Base-by-base conservation (phyloP, 2,888 invertebrate genomes). In the Uloborus plumipes region DNA sequence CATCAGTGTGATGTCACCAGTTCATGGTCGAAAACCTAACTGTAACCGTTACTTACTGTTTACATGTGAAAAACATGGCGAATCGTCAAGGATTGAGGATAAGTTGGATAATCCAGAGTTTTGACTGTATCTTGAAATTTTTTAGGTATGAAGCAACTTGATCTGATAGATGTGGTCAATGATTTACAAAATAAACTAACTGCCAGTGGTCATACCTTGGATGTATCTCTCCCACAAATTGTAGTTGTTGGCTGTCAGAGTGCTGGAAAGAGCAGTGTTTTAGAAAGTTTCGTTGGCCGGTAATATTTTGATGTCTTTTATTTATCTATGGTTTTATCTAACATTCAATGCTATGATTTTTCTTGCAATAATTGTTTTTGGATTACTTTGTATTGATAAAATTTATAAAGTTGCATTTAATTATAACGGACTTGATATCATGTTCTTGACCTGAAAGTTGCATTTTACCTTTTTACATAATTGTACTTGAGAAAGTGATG, bases 191-290 rank as follows among this genome's bases (percentile, higher is more conserved):
- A 59, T n/a, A 76, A 75, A 64, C 65, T 82, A n/a, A 16, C 66
- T 14, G 76, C 75, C 47, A 65, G 49, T 26, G 82, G 82, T 2
- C 71, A 76, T 20, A 55, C 47, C 20, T 26, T 82, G 50, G 53
- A 75, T 26, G 14, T 82, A 0, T 18, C 20, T 16, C 65, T 83
- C 18, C 83, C 83, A 20, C 83, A 83, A 49, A 83, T 83, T n/a
- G 83, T 61, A 7, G 83, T 83, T 15, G 72, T 83, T n/a, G 83
- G 83, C 20, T 49, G 67, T n/a, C 83, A 83, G 47, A 83, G 83
- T 26, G 83, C 77, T n/a, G 83, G 83, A 14, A 83, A 83, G 13
- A 83, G 83, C 58, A 83, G 83, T 58, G 83, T 83, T 3, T 49
- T 83, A 13, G 83, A 83, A 59, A 73, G 50, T 55, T 64, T 83